Evolutionary conservation across 1,140 invertebrate species (phyloP).

Genomic region (Camponotus floridanus): DNA sequence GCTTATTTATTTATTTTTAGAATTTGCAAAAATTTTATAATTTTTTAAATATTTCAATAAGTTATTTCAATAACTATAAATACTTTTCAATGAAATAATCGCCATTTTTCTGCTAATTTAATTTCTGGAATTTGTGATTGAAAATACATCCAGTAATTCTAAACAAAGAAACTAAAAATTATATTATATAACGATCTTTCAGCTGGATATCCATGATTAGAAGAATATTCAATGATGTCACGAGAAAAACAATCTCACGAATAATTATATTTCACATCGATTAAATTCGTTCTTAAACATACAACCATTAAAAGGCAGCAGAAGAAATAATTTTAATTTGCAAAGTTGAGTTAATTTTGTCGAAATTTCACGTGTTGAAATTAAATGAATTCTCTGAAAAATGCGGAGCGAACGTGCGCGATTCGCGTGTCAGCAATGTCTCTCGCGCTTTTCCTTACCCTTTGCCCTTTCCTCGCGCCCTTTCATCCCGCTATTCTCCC

Average conservation of each 20-base stretch:
- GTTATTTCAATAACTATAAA: background rate
- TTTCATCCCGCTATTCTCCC: background rate
- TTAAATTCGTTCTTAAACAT: background rate
- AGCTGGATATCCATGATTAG: too few relatives aligned
- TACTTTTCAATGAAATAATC: background rate
- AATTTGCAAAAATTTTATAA: background rate
- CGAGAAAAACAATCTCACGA: background rate
- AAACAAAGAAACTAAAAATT: background rate
- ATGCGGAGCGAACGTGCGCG: background rate
- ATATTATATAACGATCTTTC: background rate
- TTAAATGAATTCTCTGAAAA: constrained; percentile 5
- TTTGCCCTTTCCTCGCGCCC: background rate
- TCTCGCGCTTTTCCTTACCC: background rate
- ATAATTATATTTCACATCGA: constrained; percentile 1
- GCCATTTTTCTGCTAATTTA: constrained; percentile 2
- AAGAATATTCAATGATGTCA: background rate
- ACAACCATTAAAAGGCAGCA: background rate
- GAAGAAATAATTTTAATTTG: constrained; percentile 13
- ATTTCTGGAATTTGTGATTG: background rate
- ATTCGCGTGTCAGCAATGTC: constrained; percentile 7
- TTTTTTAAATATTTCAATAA: background rate
- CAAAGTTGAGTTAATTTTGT: background rate
- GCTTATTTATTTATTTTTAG: background rate
- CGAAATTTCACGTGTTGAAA: background rate
- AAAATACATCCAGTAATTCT: background rate